Evolutionary conservation across 2,888 invertebrate species (phyloP), one percentile per base, ranked within the genome.

Genomic region (Cacoxenus indagator): DNA sequence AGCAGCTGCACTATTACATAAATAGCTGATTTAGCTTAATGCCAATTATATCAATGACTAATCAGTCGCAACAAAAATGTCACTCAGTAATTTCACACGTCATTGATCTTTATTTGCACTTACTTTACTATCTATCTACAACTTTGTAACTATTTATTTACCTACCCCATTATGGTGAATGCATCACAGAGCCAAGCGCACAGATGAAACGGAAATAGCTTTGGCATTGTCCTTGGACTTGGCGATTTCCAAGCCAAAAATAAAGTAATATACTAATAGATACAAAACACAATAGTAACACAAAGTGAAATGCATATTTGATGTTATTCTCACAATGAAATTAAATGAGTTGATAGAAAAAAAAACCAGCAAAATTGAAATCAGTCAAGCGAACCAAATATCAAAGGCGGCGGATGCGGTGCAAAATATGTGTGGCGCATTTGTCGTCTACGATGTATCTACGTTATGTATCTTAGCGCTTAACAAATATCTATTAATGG

Each of bases 201-300:
- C 5, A 54, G 45, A 14, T 14, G 67, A 27, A 71, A 73, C 77
- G 84, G 80, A 80, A 82, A 83, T 74, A 57, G 75, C 78, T 77
- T 65, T 54, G 82, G 67, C 77, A 84, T 81, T 84, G 80, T 82
- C 80, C 80, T 81, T 81, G 80, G 80, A 74, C 75, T 70, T 75
- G 78, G 69, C 71, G 69, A 71, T 74, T 83, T 81, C 73, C 70
- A 74, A 70, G 82, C 80, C 82, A 84, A 78, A 81, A 84, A 81
- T 81, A 81, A 77, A 84, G 82, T 80, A 80, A 78, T 19, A 75
- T 78, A 70, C 17, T 27, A 68, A 64, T 69, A 75, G 78, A 74
- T 73, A 72, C 9, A 43, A 68, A 5, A n/a, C n/a, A n/a, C n/a
- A n/a, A n/a, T n/a, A n/a, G n/a, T 65, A 46, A 67, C 68, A 75